Percentiles rank a stretch among this genome's conserved stretches.
Conservation (phyloP, 1,140 invertebrate species). For the Drosophila miranda region DNA sequence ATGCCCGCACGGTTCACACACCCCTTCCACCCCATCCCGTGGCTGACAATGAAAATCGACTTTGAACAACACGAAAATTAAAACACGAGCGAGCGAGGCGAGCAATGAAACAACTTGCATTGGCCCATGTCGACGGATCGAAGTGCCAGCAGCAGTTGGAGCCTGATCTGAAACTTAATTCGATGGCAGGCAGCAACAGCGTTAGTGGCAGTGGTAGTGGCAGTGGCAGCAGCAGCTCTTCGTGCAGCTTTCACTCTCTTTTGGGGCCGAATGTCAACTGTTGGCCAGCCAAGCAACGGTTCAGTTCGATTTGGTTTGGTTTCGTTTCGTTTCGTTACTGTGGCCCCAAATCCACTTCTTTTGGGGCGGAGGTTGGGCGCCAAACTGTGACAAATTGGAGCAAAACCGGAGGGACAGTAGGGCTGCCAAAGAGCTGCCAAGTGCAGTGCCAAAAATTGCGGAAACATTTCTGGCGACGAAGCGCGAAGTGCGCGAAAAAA, state of each 20-base stretch:
- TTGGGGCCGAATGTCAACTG: constrained; percentile 71
- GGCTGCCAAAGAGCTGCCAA: constrained; percentile 43
- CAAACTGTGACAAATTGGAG: constrained; percentile 64
- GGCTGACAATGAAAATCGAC: constrained; percentile 71
- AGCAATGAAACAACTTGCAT: constrained; percentile 56
- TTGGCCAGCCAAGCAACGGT: too few species aligned
- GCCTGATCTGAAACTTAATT: constrained; percentile 75
- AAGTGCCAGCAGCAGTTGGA: constrained; percentile 46
- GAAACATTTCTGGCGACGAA: constrained; percentile 61
- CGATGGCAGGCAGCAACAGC: constrained; percentile 17
- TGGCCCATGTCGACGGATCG: constrained; percentile 67
- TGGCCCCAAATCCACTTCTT: constrained; percentile 35
- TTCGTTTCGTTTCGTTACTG: constrained; percentile 43
- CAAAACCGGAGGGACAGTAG: constrained; percentile 23
- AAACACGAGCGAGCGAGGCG: constrained; percentile 78
- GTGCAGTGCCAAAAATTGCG: constrained; percentile 70
- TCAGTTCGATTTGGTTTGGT: background rate
- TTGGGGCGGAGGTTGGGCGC: constrained; percentile 35
- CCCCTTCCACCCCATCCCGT: background rate
- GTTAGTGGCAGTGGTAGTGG: background rate
- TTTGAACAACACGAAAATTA: constrained; percentile 79
- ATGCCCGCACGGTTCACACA: constrained; percentile 64
- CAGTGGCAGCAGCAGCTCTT: background rate
- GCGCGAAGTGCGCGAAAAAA: constrained; percentile 30
- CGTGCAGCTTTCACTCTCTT: constrained; percentile 80